A percentile compares a stretch with the other conserved stretches of the same genome.
Evolutionary conservation across 37 sponge, comb jelly and placozoan species (phyloP).

Genomic region (Geodia barretti): DNA sequence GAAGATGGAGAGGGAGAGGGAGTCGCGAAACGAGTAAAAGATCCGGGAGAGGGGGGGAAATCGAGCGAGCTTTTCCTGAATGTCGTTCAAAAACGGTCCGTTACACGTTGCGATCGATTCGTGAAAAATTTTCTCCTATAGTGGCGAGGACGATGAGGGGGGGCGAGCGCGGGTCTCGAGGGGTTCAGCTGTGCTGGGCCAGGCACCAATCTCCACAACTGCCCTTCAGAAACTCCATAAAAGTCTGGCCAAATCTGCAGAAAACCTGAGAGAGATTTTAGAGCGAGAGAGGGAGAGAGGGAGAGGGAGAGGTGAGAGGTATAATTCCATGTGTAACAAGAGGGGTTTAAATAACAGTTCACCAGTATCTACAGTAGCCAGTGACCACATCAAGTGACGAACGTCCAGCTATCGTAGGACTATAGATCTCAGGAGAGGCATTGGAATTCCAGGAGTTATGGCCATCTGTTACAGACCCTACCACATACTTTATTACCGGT

Average conservation of each 20-base stretch:
- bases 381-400: too few relatives aligned
- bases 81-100: too few relatives aligned
- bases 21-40: background rate
- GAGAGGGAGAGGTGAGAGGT: background rate
- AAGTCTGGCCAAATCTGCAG: constrained; percentile 61
- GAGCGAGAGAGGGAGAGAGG: constrained; percentile 6
- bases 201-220: constrained; percentile 79
- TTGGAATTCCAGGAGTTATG: too few relatives aligned
- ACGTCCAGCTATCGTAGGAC: too few relatives aligned
- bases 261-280: constrained; percentile 21
- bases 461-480: too few relatives aligned
- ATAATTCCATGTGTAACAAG: too few relatives aligned
- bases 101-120: too few relatives aligned
- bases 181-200: constrained; percentile 60
- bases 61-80: background rate
- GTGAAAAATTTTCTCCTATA: background rate
- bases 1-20: background rate
- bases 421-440: too few relatives aligned
- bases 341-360: too few relatives aligned
- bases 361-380: too few relatives aligned
- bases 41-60: background rate
- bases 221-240: constrained; percentile 80
- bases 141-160: too few relatives aligned
- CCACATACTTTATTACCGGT: too few relatives aligned
- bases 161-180: background rate